A percentile compares a stretch with the other conserved stretches of the same genome.
Conservation (phyloP, 2,113 vertebrate genomes). For the Paracanthobrama guichenoti region DNA sequence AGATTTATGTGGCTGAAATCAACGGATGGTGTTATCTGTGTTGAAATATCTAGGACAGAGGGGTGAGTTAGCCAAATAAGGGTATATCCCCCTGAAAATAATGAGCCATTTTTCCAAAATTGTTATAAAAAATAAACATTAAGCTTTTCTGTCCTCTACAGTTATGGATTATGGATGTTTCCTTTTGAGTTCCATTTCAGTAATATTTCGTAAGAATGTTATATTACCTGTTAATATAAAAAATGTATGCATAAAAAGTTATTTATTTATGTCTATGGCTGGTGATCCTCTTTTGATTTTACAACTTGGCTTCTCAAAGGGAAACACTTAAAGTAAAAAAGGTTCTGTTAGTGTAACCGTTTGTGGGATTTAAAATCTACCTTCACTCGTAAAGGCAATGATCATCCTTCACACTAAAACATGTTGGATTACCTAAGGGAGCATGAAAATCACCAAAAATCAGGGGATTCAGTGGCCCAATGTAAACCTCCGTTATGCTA, state of each 20-base stretch:
- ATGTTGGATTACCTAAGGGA: neutral
- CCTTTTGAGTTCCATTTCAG: neutral
- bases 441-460: neutral
- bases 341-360: neutral
- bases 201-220: neutral
- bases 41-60: neutral
- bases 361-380: neutral
- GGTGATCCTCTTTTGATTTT: neutral
- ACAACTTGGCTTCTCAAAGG: neutral
- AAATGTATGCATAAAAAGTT: neutral
- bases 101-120: neutral
- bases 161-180: neutral
- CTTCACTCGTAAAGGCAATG: neutral
- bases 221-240: neutral
- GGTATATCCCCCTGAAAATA: neutral
- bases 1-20: neutral
- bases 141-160: neutral
- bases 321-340: neutral
- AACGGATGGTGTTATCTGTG: neutral
- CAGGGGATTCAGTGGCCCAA: neutral
- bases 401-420: constrained; percentile 21
- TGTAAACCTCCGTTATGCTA: constrained; percentile 13
- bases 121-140: neutral
- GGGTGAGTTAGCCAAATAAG: neutral
- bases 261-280: neutral